Evolutionary conservation across 2,113 vertebrate genomes (phyloP), one percentile per base, ranked within the genome.

Genomic region (Ammodytes dubius): DNA sequence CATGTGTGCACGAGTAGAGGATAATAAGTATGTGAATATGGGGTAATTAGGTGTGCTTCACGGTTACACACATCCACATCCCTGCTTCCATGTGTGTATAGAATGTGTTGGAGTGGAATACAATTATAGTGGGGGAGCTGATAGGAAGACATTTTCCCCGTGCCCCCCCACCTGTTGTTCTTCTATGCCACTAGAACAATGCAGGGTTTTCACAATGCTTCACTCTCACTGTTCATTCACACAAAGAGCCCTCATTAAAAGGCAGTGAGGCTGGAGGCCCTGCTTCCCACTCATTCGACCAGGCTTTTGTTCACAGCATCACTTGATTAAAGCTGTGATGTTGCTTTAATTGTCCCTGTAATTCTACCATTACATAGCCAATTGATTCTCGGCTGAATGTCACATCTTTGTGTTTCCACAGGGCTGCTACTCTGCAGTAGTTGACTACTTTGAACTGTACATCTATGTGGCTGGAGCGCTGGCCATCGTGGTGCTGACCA

Each of bases 401-500:
- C 27, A 37, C 19, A 6, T 87, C 73, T 88, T 71, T 86, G 68
- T 87, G 43, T 87, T 35, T 87, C 65, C 71, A 56, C 89, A 99
- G 97, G 97, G 97, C 56, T 99, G 98, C 81, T 99, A 99, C 94
- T 96, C 97, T 0, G 95, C 97, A 40, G 97, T 98, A 74, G 95
- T 98, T 61, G 97, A 97, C 67, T 95, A 97, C 93, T 96, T 98
- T 4, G 97, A 99, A 85, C 95, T 96, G 0, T 98, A 98, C 2
- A 97, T 98, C 89, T 99, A 99, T 88, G 95, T 97, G 65, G 97
- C 97, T 0, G 97, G 97, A 93, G 97, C 97, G 0, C 95, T 99
- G 9, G 96, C 96, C 89, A 98, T 99, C 0, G 97, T 97, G 14
- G 96, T 99, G 70, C 71, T 99, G 92, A 97, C 97, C 56, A 96